Percentiles rank a stretch among this genome's conserved stretches.
phyloP scores from a whole-genome alignment of 2,113 vertebrate species.

The Heterotilapia buettikoferi region DNA sequence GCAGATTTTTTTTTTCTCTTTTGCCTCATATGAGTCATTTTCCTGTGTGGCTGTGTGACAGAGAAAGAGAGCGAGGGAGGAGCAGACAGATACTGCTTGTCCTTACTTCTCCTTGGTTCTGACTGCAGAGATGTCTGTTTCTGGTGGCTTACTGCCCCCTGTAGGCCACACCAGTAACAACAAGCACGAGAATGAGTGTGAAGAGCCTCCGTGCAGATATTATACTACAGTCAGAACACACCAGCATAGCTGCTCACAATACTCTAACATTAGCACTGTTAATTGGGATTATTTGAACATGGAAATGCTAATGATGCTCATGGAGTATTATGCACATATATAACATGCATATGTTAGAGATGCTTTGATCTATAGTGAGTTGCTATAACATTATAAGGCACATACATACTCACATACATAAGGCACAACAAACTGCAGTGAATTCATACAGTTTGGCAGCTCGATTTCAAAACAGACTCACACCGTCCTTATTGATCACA shows the following conservation, averaged over 20 bases:
- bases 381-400: neutral
- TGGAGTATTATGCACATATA: neutral
- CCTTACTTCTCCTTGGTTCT: slow-evolving; percentile 34
- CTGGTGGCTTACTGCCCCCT: slow-evolving; percentile 67
- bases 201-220: neutral
- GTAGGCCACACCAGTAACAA: slow-evolving; percentile 17
- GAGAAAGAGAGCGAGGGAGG: neutral
- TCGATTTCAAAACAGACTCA: neutral
- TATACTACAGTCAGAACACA: neutral
- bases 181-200: neutral
- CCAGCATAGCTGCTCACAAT: neutral
- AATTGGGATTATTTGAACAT: neutral
- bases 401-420: neutral
- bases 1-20: neutral
- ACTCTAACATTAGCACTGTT: neutral
- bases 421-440: neutral
- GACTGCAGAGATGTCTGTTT: slow-evolving; percentile 5
- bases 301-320: neutral
- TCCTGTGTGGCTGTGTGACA: neutral
- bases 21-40: neutral
- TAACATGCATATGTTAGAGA: neutral
- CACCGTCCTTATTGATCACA: slow-evolving; percentile 23
- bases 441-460: neutral
- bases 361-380: neutral
- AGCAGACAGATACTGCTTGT: neutral